These are phyloP conservation scores for Amphilophus citrinellus DNA, from an alignment of 2,113 vertebrate species.

Conservation along the genomic window DNA sequence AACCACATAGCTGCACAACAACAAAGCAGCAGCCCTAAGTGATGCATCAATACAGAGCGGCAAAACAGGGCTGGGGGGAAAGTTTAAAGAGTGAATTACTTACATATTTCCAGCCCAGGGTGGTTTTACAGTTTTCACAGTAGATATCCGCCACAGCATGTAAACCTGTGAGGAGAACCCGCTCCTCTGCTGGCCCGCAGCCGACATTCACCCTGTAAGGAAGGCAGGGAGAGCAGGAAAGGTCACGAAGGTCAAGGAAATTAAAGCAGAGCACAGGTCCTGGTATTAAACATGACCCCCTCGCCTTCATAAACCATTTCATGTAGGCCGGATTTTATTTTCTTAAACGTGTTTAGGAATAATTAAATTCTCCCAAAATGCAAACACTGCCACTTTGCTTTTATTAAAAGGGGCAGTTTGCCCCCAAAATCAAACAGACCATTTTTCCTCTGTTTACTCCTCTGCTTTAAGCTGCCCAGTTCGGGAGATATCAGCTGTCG, in stretches of 20 bases:
- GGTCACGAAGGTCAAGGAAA: neutral
- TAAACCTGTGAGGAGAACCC: constrained; percentile 97
- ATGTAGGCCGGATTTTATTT: rapidly evolving
- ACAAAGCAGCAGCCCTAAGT: neutral
- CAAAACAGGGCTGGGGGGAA: neutral
- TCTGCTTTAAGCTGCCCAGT: neutral
- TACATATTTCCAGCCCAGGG: constrained; percentile 99
- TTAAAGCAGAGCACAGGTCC: rapidly evolving
- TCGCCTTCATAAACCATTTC: rapidly evolving
- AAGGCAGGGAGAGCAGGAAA: constrained; percentile 4
- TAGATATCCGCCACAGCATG: constrained; percentile 99
- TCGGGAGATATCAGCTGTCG: neutral
- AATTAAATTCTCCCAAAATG: neutral
- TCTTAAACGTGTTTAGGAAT: too few relatives aligned
- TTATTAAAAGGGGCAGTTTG: neutral
- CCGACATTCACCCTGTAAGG: constrained; percentile 93
- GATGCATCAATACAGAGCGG: neutral
- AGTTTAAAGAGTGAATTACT: constrained; percentile 57
- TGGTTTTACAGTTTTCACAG: constrained; percentile 99
- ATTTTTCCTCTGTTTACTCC: neutral
- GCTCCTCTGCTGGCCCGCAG: constrained; percentile 97
- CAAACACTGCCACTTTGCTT: neutral
- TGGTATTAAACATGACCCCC: neutral
- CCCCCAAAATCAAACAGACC: neutral
- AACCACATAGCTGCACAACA: neutral